Percentiles rank a stretch among this genome's conserved stretches.
Conservation (phyloP, 1,140 invertebrate species). For the Phenacoccus solenopsis region DNA sequence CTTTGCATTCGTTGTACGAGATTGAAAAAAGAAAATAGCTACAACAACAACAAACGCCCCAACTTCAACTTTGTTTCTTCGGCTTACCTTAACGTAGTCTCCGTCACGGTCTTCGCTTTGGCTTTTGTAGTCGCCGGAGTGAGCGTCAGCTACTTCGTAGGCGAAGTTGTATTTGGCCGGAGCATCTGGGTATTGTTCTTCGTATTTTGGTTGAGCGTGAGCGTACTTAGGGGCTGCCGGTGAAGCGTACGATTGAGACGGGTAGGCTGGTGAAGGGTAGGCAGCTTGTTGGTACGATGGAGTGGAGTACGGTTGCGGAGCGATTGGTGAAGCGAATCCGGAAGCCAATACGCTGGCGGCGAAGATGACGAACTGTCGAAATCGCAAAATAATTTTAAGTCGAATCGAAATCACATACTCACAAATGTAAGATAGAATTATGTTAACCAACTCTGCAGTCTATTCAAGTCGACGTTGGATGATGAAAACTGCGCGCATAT, state of each 20-base stretch:
- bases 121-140: conserved; percentile 39
- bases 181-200: conserved; percentile 22
- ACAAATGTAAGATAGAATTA: no score
- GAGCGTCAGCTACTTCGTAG: conserved; percentile 36
- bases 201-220: conserved; percentile 21
- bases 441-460: no score
- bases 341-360: conserved; percentile 35
- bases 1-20: no score
- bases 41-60: no score
- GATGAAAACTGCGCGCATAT: no score
- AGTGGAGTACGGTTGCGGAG: conserved; percentile 22
- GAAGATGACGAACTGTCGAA: conserved; percentile 35
- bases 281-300: conserved; percentile 21
- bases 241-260: conserved; percentile 8
- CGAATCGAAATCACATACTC: no score
- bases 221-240: conserved; percentile 21
- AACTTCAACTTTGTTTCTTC: no score
- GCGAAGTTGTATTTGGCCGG: conserved; percentile 22
- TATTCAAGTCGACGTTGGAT: no score
- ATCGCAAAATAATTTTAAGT: no score
- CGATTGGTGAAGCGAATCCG: conserved; percentile 31
- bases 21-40: no score
- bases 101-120: conserved; percentile 38
- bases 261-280: conserved; percentile 20
- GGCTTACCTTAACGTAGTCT: conserved; percentile 34